Evolutionary conservation across 2,888 invertebrate species (phyloP).

Genomic region (Pollenia labialis): DNA sequence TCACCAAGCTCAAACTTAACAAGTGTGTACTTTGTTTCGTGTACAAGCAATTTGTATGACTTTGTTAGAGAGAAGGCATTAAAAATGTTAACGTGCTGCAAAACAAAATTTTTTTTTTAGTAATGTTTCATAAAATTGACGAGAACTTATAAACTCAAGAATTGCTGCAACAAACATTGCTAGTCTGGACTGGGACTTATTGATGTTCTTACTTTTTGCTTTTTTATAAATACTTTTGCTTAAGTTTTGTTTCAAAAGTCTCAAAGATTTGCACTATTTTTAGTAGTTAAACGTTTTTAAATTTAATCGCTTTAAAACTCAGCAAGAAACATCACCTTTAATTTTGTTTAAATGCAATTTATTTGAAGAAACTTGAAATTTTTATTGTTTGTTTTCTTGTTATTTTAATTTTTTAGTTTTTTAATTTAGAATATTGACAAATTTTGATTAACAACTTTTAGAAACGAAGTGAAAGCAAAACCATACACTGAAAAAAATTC

Average conservation of each 20-base stretch:
- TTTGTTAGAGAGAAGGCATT: too few species aligned
- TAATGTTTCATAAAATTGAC: too few species aligned
- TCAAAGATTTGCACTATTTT: constrained; percentile 30
- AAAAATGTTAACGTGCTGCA: too few species aligned
- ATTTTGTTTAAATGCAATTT: constrained; percentile 15
- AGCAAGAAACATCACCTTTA: constrained; percentile 22
- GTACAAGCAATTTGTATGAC: too few species aligned
- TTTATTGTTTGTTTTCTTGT: neutral
- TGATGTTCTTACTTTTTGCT: neutral
- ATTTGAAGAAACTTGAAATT: neutral
- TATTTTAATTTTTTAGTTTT: constrained; percentile 10
- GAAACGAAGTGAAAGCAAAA: neutral
- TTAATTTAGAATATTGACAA: too few species aligned
- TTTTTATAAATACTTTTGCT: neutral
- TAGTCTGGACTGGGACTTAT: neutral
- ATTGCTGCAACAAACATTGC: too few species aligned
- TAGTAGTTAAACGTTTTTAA: neutral
- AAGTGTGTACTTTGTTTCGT: too few species aligned
- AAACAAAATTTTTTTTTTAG: too few species aligned
- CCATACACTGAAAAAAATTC: constrained; percentile 1
- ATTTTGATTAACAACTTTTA: too few species aligned
- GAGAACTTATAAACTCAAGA: too few species aligned
- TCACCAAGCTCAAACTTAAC: too few species aligned
- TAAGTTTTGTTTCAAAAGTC: neutral
- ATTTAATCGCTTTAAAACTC: neutral